Base-by-base conservation (phyloP, 2,888 invertebrate species). In the Oscheius myriophilus region DNA sequence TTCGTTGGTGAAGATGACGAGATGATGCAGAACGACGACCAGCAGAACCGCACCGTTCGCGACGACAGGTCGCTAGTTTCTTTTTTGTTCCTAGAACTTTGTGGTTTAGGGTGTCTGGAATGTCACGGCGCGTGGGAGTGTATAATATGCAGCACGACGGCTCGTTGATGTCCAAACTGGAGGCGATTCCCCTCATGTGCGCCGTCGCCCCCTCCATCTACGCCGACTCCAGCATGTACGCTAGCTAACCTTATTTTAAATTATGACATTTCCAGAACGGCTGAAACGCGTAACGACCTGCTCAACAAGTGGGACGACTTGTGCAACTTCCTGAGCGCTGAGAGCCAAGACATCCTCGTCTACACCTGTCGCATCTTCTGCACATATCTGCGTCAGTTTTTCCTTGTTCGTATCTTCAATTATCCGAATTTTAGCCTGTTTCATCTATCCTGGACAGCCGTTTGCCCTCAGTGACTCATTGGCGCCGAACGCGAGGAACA, bases 281-380 rank as follows among this genome's bases (percentile, higher is more conserved):
- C 25, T 23, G 25, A 18, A 14, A 39, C 26, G 16, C n/a, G 33
- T 1, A 46, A 26, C 16, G 42, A 51, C 16, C 12, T 49, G 49
- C 51, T 51, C 12, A 67, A 67, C n/a, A 23, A 25, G 7, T 67
- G 67, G 67, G 45, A 67, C 23, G 42, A 51, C 16, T 25, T 67
- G 14, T 61, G 51, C 21, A 49, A 46, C 18, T 45, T 33, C 33
- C 26, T 61, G n/a, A 21, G n/a, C n/a, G 51, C 51, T 1, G 53
- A 61, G 16, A 46, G 52, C 52, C 78, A 78, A 51, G 73, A 75
- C 45, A 46, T 81, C 9, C 71, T 82, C 11, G 76, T 78, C 23
- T 65, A 77, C 25, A 67, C 70, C 12, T 72, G 71, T 14, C 66
- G 81, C 16, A 75, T 81, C 11, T 80, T 74, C 51, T 76, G 79